Conservation (phyloP, 1,140 invertebrate species). For the Drosophila santomea region DNA sequence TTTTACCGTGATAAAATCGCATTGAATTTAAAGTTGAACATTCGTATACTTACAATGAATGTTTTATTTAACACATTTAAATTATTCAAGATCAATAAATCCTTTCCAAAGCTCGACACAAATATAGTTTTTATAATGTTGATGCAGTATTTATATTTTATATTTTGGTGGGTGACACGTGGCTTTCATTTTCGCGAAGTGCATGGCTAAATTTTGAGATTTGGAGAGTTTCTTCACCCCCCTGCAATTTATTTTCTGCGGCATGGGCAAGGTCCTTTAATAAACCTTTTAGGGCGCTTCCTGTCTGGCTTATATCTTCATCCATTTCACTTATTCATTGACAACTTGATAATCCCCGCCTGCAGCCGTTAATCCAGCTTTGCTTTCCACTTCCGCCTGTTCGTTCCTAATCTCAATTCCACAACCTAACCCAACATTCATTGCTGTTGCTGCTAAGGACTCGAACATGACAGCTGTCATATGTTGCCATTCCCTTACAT, state of each 20-base stretch:
- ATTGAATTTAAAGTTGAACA: too few species aligned
- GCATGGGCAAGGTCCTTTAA: not conserved
- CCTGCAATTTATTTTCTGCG: not conserved
- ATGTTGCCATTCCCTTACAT: conserved; percentile 62
- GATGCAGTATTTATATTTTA: too few species aligned
- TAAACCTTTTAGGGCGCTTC: conserved; percentile 39
- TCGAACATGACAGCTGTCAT: conserved; percentile 80
- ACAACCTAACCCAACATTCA: conserved; percentile 77
- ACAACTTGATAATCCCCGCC: conserved; percentile 70
- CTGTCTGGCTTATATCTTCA: conserved; percentile 48
- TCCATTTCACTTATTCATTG: conserved; percentile 63
- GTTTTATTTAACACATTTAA: too few species aligned
- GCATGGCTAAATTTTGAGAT: not conserved
- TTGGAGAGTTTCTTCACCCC: not conserved
- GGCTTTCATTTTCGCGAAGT: too few species aligned
- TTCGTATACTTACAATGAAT: too few species aligned
- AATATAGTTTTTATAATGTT: too few species aligned
- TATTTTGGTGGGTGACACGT: too few species aligned
- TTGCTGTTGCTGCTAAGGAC: conserved; percentile 64
- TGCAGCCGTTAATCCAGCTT: conserved; percentile 66
- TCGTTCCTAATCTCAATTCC: conserved; percentile 69
- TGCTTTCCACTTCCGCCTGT: conserved; percentile 53
- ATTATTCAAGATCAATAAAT: too few species aligned
- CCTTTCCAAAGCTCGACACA: too few species aligned
- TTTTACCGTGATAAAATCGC: too few species aligned